These are phyloP conservation scores for Crioceris asparagi DNA, from an alignment of 2,888 invertebrate genomes.

Conservation along the genomic window DNA sequence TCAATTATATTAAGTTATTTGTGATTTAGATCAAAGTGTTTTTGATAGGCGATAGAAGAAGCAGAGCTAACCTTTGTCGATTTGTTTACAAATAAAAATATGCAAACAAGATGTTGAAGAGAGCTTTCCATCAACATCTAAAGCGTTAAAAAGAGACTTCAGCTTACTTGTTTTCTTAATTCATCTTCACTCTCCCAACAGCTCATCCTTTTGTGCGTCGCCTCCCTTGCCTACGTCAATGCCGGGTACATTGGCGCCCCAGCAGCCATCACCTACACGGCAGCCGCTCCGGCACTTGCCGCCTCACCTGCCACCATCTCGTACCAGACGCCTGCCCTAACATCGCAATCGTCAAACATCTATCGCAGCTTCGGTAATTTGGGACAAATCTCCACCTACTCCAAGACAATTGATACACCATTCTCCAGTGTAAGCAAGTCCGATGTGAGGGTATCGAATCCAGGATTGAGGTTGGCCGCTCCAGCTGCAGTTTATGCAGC, in stretches of 20 bases:
- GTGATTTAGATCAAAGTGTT: too few relatives aligned
- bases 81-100: too few relatives aligned
- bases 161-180: too few relatives aligned
- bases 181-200: too few relatives aligned
- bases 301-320: conserved; percentile 31
- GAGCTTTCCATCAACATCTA: too few relatives aligned
- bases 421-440: conserved; percentile 61
- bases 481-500: conserved; percentile 29
- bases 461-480: conserved; percentile 36
- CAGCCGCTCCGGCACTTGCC: conserved; percentile 16
- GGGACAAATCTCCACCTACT: conserved; percentile 57
- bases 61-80: too few relatives aligned
- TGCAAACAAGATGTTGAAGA: too few relatives aligned
- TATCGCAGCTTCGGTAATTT: conserved; percentile 54
- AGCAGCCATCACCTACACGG: conserved; percentile 27
- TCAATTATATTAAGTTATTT: too few relatives aligned
- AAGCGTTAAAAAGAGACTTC: too few relatives aligned
- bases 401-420: conserved; percentile 60
- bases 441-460: conserved; percentile 60
- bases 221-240: conserved; percentile 41
- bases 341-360: conserved; percentile 50
- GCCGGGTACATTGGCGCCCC: conserved; percentile 44
- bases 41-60: too few relatives aligned
- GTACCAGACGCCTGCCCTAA: conserved; percentile 42
- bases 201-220: too few relatives aligned